These are phyloP conservation scores for Meda fulgida DNA, from an alignment of 2,797 vertebrate species.

Conservation along the genomic window DNA sequence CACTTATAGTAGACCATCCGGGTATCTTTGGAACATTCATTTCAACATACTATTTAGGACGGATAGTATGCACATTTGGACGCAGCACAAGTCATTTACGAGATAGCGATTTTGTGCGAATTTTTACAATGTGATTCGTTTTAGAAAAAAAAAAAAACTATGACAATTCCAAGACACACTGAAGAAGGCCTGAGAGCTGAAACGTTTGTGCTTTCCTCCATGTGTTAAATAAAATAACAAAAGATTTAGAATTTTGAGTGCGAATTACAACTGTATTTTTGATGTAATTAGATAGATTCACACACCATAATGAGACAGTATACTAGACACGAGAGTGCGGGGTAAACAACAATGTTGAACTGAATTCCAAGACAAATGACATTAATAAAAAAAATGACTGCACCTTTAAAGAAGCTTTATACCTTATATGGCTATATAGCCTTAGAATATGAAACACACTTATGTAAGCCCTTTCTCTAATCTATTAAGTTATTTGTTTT, in stretches of 20 bases:
- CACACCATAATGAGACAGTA: not conserved
- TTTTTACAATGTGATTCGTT: not conserved
- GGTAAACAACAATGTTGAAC: not conserved
- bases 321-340: not conserved
- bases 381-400: not conserved
- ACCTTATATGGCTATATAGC: not conserved
- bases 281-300: not conserved
- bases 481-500: slow-evolving; percentile 17
- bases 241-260: not conserved
- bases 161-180: not conserved
- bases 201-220: not conserved
- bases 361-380: not conserved
- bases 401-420: not conserved
- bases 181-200: not conserved
- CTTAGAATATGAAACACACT: not conserved
- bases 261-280: not conserved
- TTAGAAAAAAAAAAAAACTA: not conserved
- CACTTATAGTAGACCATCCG: too few relatives aligned
- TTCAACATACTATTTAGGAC: too few relatives aligned
- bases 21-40: too few relatives aligned
- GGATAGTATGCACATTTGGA: too few relatives aligned
- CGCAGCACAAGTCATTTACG: too few relatives aligned
- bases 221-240: not conserved
- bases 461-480: not conserved
- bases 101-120: not conserved